phyloP scores from a whole-genome alignment of 2,113 vertebrate genomes.

The Psettodes erumei region DNA sequence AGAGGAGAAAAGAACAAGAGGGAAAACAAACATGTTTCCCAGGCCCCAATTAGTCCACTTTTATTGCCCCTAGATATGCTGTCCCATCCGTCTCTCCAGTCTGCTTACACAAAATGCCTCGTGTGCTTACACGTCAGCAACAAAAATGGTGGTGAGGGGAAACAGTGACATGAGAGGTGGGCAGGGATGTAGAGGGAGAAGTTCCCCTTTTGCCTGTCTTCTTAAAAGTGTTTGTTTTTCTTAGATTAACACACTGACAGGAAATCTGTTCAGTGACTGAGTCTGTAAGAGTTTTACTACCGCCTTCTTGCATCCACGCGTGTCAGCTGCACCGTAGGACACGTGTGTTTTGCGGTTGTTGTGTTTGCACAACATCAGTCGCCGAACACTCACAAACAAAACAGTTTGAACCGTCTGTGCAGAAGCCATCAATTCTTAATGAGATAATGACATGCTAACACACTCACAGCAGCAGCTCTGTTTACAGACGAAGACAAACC shows the following conservation, averaged over 20 bases:
- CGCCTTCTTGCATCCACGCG: background rate
- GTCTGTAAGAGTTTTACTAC: background rate
- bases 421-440: slow-evolving; percentile 80
- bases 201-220: slow-evolving; percentile 13
- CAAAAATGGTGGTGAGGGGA: slow-evolving; percentile 32
- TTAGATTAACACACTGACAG: background rate
- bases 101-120: slow-evolving; percentile 62
- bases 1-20: slow-evolving; percentile 45
- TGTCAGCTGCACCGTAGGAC: slow-evolving; percentile 15
- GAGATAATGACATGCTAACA: slow-evolving; percentile 79
- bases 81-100: slow-evolving; percentile 61
- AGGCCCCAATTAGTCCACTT: slow-evolving; percentile 80
- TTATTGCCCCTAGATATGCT: slow-evolving; percentile 73
- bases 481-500: slow-evolving; percentile 79
- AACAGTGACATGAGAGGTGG: slow-evolving; percentile 8
- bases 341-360: slow-evolving; percentile 68
- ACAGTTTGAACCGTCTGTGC: slow-evolving; percentile 65
- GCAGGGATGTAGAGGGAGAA: slow-evolving; percentile 7
- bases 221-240: slow-evolving; percentile 33
- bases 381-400: slow-evolving; percentile 67
- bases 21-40: slow-evolving; percentile 80
- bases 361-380: slow-evolving; percentile 66
- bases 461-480: slow-evolving; percentile 69
- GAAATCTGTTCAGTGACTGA: background rate
- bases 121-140: slow-evolving; percentile 52